phyloP scores from a whole-genome alignment of 2,113 vertebrate species.

The Scortum barcoo region DNA sequence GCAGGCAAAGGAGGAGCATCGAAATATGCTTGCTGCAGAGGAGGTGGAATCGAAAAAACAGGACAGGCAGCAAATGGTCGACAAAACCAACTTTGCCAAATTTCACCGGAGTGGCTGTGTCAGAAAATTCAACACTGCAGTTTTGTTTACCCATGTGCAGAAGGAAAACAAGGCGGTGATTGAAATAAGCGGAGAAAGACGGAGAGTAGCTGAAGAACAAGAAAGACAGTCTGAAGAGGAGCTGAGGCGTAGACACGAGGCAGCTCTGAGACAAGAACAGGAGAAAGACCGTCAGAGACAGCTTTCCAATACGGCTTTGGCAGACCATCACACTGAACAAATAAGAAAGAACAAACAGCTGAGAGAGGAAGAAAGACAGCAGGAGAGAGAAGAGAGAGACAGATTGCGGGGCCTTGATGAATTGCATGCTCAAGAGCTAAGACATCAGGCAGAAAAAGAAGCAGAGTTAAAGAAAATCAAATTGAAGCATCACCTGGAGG shows the following conservation, averaged over 20 bases:
- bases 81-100: fast-evolving
- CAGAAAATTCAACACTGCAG: neutral
- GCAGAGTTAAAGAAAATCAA: neutral
- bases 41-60: neutral
- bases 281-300: neutral
- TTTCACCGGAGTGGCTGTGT: neutral
- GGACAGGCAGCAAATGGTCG: neutral
- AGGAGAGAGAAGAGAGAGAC: neutral
- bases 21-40: neutral
- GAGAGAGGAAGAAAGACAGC: neutral
- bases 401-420: neutral
- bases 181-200: neutral
- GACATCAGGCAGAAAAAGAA: neutral
- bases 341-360: neutral
- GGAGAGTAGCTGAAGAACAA: neutral
- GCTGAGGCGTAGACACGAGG: neutral
- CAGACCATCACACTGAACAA: neutral
- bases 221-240: neutral
- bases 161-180: neutral
- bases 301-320: neutral
- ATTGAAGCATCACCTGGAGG: neutral
- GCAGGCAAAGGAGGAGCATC: neutral
- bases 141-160: neutral
- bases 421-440: neutral
- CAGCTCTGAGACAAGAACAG: neutral